Evolutionary conservation across 53 echinoderm and acorn worm species (phyloP), one percentile per base, ranked within the genome.

Genomic region (Paelopatides confundens): DNA sequence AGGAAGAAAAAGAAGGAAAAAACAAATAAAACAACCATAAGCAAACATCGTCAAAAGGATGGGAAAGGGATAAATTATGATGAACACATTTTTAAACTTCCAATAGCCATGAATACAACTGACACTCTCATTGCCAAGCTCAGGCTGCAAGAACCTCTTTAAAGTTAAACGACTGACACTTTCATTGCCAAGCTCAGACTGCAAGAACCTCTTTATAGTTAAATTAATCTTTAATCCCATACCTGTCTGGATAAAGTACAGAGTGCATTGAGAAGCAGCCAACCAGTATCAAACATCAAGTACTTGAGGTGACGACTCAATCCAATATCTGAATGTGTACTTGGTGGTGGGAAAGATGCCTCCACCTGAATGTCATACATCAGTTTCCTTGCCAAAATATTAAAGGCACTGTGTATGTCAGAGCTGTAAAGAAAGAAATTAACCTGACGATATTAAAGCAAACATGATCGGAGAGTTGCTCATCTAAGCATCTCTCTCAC

Each of bases 371-470:
- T 92, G 64, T 93, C 94, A 29, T 89, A 71, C 95, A 98, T 93
- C 53, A 98, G 93, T 78, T 98, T 88, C 1, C 95, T 90, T 43
- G 91, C 91, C 23, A 98, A 89, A 48, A 98, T 95, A 85, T 98
- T 98, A 89, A 95, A 94, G 76, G 93, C 90, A 85, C 98, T 98
- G 91, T 93, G 94, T 13, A 95, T 95, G 62, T 98, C 98, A 92
- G 92, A 92, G 86, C 98, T 98, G 90, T 36, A 1, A 10, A 4
- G 12, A 43, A 12, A 43, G 8, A 43, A 43, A 43, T 43, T 8
- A 43, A 43, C n/a, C n/a, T n/a, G n/a, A n/a, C n/a, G n/a, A n/a
- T n/a, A n/a, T n/a, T n/a, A 43, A 43, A 43, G 8, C 43, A 4
- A 43, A 4, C n/a, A n/a, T n/a, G n/a, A n/a, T n/a, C n/a, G n/a